Conservation (phyloP, 1,140 invertebrate species). For the Brachystomella parvula region DNA sequence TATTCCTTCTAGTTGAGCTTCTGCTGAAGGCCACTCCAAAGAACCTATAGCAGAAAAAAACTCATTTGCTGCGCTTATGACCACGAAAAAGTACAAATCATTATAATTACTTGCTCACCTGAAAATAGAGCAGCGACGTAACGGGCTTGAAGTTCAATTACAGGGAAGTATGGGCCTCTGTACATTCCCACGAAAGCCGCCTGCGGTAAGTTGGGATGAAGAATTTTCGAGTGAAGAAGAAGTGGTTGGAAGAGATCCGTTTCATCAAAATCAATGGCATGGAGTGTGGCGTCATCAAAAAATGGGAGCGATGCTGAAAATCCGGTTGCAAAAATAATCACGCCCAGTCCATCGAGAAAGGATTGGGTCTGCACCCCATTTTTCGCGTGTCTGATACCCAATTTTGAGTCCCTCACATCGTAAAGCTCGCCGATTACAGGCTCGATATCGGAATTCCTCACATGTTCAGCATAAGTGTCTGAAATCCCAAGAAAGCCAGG, state of each 20-base stretch:
- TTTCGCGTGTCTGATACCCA: neutral
- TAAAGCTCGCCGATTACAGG: neutral
- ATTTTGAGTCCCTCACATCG: neutral
- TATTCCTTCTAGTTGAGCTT: no score
- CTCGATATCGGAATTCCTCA: neutral
- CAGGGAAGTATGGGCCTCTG: neutral
- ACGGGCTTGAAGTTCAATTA: conserved; percentile 1
- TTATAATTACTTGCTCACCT: no score
- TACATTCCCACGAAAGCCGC: conserved; percentile 11
- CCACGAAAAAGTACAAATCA: no score
- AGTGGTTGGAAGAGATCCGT: neutral
- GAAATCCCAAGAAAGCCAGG: neutral
- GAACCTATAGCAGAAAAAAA: no score
- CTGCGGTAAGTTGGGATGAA: neutral
- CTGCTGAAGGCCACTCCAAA: no score
- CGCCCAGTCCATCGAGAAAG: neutral
- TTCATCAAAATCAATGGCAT: neutral
- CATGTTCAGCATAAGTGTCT: neutral
- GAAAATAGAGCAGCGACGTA: neutral
- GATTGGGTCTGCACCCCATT: neutral
- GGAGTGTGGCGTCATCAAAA: neutral
- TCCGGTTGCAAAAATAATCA: conserved; percentile 10
- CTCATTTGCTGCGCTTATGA: no score
- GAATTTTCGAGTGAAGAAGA: neutral
- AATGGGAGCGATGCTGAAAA: conserved; percentile 3